Percentiles rank a stretch among this genome's conserved stretches.
phyloP scores from a whole-genome alignment of 2,113 vertebrate species.

The Prionailurus bengalensis region DNA sequence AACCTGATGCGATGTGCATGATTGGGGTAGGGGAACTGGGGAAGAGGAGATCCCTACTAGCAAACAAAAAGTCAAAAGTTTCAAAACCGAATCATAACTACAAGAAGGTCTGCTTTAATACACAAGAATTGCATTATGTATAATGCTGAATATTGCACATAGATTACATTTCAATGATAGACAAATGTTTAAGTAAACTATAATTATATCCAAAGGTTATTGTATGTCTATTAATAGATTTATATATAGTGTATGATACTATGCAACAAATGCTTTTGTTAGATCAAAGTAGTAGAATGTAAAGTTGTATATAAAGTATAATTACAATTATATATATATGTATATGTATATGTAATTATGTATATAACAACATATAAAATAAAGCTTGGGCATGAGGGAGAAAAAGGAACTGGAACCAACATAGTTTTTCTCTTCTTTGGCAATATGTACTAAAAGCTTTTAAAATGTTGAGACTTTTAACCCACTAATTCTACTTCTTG shows the following conservation, averaged over 20 bases:
- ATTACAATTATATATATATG: not conserved
- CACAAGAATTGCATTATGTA: not conserved
- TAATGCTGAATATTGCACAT: not conserved
- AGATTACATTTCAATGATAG: not conserved
- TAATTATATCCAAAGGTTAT: not conserved
- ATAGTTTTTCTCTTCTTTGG: not conserved
- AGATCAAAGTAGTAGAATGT: slow-evolving; percentile 1
- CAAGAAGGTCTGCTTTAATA: slow-evolving; percentile 21
- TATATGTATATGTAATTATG: not conserved
- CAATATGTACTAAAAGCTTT: not conserved
- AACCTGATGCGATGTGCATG: not conserved
- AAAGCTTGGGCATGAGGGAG: not conserved
- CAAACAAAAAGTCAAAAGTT: not conserved
- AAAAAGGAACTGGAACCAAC: not conserved
- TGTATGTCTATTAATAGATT: not conserved
- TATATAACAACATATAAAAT: not conserved
- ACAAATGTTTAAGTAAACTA: not conserved
- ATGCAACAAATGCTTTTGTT: slow-evolving; percentile 6
- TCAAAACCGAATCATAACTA: not conserved
- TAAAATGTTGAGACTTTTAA: slow-evolving; percentile 15
- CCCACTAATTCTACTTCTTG: not conserved
- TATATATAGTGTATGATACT: not conserved
- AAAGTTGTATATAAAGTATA: not conserved
- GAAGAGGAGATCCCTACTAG: not conserved
- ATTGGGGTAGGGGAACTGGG: not conserved